phyloP scores from a whole-genome alignment of 2,113 vertebrate species.

The Cheirogaleus medius region DNA sequence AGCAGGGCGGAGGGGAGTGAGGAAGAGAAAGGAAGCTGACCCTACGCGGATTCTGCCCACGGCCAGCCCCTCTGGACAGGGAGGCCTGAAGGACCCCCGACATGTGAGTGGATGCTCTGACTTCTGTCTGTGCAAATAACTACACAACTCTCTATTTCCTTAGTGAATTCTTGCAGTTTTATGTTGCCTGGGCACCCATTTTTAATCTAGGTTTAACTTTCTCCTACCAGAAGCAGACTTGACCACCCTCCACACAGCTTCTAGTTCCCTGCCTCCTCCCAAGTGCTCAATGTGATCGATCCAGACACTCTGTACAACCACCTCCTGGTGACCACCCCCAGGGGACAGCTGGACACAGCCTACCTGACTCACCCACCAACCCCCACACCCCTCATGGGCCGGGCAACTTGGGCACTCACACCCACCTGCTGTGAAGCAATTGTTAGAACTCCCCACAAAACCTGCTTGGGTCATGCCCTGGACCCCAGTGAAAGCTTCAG shows the following conservation, averaged over 20 bases:
- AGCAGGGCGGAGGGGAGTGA: neutral
- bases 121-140: neutral
- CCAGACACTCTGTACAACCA: neutral
- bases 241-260: neutral
- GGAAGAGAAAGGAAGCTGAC: neutral
- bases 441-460: neutral
- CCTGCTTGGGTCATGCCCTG: neutral
- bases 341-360: neutral
- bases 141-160: neutral
- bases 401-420: neutral
- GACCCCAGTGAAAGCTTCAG: neutral
- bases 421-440: neutral
- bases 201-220: neutral
- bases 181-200: too few relatives aligned
- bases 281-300: neutral
- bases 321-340: neutral
- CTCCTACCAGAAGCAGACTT: neutral
- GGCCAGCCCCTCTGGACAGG: neutral
- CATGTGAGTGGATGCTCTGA: fast-evolving
- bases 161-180: neutral
- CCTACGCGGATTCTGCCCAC: neutral
- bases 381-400: neutral
- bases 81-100: neutral
- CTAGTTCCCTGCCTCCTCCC: neutral
- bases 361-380: neutral